Evolutionary conservation across 2,113 vertebrate species (phyloP).

Genomic region (Hystrix cristata): DNA sequence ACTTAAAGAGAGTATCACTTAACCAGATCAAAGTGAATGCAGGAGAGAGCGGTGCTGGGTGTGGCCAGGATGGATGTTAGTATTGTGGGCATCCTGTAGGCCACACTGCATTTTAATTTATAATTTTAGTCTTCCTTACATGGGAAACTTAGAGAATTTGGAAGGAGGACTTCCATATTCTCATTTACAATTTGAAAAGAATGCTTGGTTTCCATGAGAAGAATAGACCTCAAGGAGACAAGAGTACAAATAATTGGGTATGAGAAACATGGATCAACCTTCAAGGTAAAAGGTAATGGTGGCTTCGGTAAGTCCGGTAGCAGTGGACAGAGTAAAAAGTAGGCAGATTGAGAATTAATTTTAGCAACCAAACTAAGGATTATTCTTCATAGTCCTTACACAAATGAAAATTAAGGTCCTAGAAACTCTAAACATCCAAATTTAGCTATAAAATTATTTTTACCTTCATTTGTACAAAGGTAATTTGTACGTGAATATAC

Average conservation of each 20-base stretch:
- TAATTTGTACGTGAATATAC: background rate
- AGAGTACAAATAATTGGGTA: background rate
- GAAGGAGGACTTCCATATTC: background rate
- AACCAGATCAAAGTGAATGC: background rate
- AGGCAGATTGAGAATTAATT: background rate
- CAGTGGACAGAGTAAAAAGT: background rate
- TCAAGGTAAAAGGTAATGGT: background rate
- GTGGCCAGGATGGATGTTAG: background rate
- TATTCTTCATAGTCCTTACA: background rate
- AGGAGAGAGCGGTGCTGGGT: background rate
- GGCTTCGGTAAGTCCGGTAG: no score
- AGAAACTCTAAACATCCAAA: background rate
- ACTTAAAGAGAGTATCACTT: background rate
- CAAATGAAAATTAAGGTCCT: background rate
- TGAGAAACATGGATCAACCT: background rate
- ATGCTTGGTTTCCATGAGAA: background rate
- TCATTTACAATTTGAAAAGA: background rate
- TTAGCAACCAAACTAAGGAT: background rate
- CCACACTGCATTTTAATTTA: background rate
- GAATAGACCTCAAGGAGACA: background rate
- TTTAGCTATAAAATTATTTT: background rate
- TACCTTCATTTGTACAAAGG: background rate
- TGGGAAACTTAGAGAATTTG: background rate
- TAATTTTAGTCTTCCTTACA: background rate
- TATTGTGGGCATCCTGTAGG: background rate